Conservation (phyloP, 2,797 vertebrate genomes). For the Euphonia xanthogaster region DNA sequence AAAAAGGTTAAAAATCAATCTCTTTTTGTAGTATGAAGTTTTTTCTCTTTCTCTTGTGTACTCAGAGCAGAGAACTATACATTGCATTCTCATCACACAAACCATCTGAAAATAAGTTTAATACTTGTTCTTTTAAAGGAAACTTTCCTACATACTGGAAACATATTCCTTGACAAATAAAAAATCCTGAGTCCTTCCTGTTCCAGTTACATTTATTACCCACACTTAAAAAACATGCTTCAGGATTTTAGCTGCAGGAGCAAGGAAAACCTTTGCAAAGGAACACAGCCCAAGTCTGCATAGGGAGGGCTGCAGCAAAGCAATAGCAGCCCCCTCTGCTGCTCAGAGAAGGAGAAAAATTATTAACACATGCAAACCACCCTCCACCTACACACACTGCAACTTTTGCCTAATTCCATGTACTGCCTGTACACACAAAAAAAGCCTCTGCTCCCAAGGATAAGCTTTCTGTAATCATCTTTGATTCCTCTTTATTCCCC, state of each 20-base stretch:
- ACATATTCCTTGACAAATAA: neutral
- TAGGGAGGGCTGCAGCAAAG: neutral
- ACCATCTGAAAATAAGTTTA: neutral
- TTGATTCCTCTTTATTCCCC: neutral
- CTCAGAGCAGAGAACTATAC: neutral
- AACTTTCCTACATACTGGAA: neutral
- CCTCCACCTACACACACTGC: neutral
- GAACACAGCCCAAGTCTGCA: neutral
- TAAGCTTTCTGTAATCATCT: neutral
- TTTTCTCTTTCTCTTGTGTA: neutral
- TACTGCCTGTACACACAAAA: neutral
- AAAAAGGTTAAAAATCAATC: neutral
- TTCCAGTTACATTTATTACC: neutral
- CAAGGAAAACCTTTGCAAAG: neutral
- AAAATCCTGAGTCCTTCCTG: neutral
- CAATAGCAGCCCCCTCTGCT: slow-evolving; percentile 64
- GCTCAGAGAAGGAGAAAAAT: slow-evolving; percentile 18
- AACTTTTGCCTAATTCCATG: neutral
- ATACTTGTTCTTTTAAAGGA: neutral
- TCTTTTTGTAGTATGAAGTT: neutral
- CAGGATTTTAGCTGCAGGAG: neutral
- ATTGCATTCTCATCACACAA: neutral
- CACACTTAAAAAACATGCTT: neutral
- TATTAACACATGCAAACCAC: neutral
- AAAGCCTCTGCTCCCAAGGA: neutral